phyloP scores from a whole-genome alignment of 2,888 invertebrate species.

The Digitonthophagus gazella region DNA sequence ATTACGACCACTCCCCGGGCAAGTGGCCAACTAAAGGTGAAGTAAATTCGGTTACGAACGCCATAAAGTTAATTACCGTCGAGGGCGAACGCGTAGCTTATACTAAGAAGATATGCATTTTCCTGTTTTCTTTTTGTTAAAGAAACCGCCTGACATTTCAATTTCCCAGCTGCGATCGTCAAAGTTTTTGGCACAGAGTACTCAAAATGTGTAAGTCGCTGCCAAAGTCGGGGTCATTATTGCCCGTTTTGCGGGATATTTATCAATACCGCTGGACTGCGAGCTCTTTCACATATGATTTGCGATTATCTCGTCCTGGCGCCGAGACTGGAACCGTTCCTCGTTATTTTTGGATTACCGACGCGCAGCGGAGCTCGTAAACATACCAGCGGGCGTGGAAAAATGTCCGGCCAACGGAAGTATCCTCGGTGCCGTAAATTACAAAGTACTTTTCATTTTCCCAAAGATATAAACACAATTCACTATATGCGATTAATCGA shows the following conservation, averaged over 20 bases:
- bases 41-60: too few relatives aligned
- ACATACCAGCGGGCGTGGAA: neutral
- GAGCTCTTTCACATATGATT: neutral
- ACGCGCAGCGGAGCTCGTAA: neutral
- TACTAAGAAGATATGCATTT: too few relatives aligned
- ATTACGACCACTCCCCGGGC: neutral
- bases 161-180: too few relatives aligned
- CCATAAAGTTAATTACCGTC: neutral
- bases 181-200: neutral
- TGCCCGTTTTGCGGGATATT: neutral
- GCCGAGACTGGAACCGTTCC: neutral
- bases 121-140: too few relatives aligned
- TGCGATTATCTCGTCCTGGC: neutral
- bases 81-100: too few relatives aligned
- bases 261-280: neutral
- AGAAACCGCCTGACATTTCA: too few relatives aligned
- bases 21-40: neutral
- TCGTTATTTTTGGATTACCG: neutral
- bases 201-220: neutral
- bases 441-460: neutral
- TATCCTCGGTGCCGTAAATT: too few relatives aligned
- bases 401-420: too few relatives aligned
- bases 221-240: neutral
- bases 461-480: too few relatives aligned
- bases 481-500: neutral